These are phyloP conservation scores for Microdon myrmicae DNA, from an alignment of 2,888 invertebrate genomes.

Conservation along the genomic window DNA sequence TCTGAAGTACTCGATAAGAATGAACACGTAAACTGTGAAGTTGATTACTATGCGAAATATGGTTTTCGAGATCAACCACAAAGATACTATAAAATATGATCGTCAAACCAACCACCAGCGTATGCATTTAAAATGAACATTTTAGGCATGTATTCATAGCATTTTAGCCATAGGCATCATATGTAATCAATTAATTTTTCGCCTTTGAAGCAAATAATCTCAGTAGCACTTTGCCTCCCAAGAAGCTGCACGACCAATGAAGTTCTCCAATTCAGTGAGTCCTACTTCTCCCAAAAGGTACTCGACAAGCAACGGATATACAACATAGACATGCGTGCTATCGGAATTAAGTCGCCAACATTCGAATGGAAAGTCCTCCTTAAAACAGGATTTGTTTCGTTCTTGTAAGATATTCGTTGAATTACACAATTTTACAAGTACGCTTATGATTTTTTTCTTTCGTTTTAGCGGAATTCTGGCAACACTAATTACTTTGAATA, in stretches of 20 bases:
- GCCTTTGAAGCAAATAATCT: conserved; percentile 58
- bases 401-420: conserved; percentile 54
- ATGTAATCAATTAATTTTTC: no score
- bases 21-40: no score
- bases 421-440: neutral
- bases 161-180: no score
- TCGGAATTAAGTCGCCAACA: conserved; percentile 56
- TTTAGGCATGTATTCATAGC: neutral
- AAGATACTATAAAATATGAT: no score
- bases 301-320: conserved; percentile 60
- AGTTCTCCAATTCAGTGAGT: conserved; percentile 55
- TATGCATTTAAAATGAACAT: conserved; percentile 16
- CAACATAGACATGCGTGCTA: conserved; percentile 56
- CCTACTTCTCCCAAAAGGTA: conserved; percentile 58
- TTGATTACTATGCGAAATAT: no score
- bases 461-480: conserved; percentile 44
- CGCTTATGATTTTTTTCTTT: neutral
- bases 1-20: no score
- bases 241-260: conserved; percentile 62
- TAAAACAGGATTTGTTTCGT: conserved; percentile 54
- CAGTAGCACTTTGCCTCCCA: conserved; percentile 68
- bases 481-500: conserved; percentile 39
- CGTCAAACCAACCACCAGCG: neutral
- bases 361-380: conserved; percentile 57
- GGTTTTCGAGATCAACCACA: no score